phyloP scores from a whole-genome alignment of 2,797 vertebrate species.

The Peromyscus nudipes region DNA sequence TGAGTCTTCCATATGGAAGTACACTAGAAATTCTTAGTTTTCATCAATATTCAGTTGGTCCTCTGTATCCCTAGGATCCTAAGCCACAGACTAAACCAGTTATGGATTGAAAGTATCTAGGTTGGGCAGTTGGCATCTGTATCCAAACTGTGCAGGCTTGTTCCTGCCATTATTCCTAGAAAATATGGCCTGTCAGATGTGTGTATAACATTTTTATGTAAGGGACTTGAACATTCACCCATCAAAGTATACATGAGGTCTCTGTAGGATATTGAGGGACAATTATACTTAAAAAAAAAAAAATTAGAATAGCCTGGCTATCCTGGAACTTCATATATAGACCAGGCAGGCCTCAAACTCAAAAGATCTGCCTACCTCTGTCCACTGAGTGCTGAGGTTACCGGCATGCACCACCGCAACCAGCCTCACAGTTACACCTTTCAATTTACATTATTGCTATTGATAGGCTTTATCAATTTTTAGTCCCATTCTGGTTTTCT shows the following conservation, averaged over 20 bases:
- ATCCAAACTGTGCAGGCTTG: neutral
- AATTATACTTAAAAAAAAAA: neutral
- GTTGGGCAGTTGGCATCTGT: neutral
- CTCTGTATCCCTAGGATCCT: neutral
- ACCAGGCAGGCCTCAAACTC: neutral
- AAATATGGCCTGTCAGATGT: neutral
- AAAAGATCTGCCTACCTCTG: neutral
- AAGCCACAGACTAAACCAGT: neutral
- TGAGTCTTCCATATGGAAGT: neutral
- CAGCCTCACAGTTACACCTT: neutral
- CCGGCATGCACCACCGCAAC: neutral
- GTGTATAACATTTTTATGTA: neutral
- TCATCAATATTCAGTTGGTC: neutral
- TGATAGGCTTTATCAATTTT: neutral
- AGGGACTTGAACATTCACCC: neutral
- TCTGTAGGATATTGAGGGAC: neutral
- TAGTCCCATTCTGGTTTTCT: constrained; percentile 19
- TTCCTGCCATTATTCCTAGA: neutral
- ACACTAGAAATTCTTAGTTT: constrained; percentile 42
- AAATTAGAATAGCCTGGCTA: neutral
- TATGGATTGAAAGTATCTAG: neutral
- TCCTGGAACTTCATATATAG: neutral
- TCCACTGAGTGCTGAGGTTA: neutral
- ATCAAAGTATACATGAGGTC: neutral
- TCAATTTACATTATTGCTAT: neutral